Percentiles rank a stretch among this genome's conserved stretches.
These are phyloP conservation scores for Discoglossus pictus DNA, from an alignment of 2,797 vertebrate genomes.

Conservation along the genomic window DNA sequence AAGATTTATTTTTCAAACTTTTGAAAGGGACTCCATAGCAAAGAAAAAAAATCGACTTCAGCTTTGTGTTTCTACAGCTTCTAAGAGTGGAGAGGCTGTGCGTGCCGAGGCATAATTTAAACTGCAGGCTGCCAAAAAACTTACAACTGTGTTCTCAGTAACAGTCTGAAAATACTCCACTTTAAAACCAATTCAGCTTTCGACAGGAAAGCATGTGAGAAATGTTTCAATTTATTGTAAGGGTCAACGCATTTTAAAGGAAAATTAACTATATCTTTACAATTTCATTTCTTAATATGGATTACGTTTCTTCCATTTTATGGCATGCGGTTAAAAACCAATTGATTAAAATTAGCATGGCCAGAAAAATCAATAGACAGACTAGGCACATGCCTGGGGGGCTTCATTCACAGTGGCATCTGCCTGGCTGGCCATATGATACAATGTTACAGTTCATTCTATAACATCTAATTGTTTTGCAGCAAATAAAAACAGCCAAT, in stretches of 20 bases:
- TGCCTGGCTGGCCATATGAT: too few species aligned
- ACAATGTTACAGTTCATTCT: too few species aligned
- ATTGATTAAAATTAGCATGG: too few species aligned
- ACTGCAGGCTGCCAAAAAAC: slow-evolving; percentile 2
- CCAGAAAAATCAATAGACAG: too few species aligned
- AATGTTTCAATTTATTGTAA: not conserved
- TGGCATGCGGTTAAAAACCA: too few species aligned
- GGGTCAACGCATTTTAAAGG: too few species aligned
- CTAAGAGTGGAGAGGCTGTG: slow-evolving; percentile 6
- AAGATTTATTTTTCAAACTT: slow-evolving; percentile 7
- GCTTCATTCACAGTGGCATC: too few species aligned
- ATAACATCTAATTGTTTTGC: too few species aligned
- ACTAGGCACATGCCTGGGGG: too few species aligned
- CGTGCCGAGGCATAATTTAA: slow-evolving; percentile 7
- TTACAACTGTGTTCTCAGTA: slow-evolving; percentile 9
- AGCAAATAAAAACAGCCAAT: too few species aligned
- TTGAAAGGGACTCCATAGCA: not conserved
- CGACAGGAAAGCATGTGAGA: not conserved
- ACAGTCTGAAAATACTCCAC: slow-evolving; percentile 16
- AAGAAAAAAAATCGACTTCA: not conserved
- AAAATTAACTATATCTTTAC: too few species aligned
- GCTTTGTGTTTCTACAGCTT: not conserved
- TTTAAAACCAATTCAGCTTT: not conserved
- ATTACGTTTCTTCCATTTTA: slow-evolving; percentile 1
- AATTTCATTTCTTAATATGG: too few species aligned